Evolutionary conservation across 1,140 invertebrate genomes (phyloP).

Genomic region (Drosophila busckii): DNA sequence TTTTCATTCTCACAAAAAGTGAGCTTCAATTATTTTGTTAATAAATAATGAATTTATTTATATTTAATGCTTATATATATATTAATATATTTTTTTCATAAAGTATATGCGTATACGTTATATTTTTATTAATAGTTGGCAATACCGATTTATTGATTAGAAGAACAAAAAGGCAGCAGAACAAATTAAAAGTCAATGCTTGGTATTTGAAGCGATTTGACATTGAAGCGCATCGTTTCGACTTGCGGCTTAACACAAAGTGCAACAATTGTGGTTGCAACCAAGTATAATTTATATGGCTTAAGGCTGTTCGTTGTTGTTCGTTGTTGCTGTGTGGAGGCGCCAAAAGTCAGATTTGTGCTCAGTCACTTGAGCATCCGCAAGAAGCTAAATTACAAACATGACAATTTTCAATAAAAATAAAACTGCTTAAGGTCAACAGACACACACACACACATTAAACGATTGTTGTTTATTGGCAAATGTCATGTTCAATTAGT

Average conservation of each 20-base stretch:
- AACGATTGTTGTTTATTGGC: conserved; percentile 69
- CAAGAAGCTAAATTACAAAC: background rate
- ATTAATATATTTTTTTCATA: too few relatives aligned
- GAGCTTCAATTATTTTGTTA: too few relatives aligned
- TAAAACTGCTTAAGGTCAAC: conserved; percentile 52
- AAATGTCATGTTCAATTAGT: conserved; percentile 74
- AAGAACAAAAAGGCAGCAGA: too few relatives aligned
- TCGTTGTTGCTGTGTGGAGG: too few relatives aligned
- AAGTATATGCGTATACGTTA: too few relatives aligned
- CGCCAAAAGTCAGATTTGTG: too few relatives aligned
- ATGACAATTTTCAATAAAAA: conserved; percentile 15
- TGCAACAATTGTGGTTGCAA: conserved; percentile 15
- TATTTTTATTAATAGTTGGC: too few relatives aligned
- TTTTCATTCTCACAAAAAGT: too few relatives aligned
- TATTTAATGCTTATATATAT: too few relatives aligned
- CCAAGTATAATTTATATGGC: conserved; percentile 46
- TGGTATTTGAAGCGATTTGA: conserved; percentile 38
- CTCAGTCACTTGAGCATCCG: too few relatives aligned
- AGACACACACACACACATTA: conserved; percentile 35
- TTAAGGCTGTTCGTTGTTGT: conserved; percentile 1
- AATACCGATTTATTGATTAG: too few relatives aligned
- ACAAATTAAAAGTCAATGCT: conserved; percentile 21
- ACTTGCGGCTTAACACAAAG: conserved; percentile 26
- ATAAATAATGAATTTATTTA: too few relatives aligned
- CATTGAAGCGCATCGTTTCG: conserved; percentile 52